Conservation (phyloP, 2,113 vertebrate species). For the Tragulus kanchil region DNA sequence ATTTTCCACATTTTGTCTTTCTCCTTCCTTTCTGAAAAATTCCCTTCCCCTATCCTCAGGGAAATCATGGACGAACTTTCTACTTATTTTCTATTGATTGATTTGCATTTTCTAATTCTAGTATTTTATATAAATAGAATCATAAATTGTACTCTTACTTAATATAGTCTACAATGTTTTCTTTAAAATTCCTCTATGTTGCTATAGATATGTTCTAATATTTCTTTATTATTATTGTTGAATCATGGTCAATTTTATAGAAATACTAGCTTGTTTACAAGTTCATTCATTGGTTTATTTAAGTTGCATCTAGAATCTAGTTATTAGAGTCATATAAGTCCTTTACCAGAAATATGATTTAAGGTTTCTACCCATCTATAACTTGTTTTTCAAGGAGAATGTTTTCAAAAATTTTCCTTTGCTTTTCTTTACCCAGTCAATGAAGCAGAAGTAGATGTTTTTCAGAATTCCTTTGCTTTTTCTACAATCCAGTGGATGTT, state of each 20-base stretch:
- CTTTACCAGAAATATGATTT: constrained; percentile 11
- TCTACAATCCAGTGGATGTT: too few species aligned
- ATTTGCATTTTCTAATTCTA: neutral
- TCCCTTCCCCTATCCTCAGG: too few species aligned
- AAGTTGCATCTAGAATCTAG: neutral
- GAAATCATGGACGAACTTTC: neutral
- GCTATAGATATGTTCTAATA: neutral
- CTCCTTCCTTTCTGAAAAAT: neutral
- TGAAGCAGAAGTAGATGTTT: too few species aligned
- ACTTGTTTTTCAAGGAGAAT: too few species aligned
- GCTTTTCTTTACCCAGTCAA: too few species aligned
- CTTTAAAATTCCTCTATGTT: neutral
- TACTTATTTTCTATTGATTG: neutral
- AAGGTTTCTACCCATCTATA: neutral
- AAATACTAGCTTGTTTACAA: neutral
- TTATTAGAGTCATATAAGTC: neutral
- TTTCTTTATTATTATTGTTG: neutral
- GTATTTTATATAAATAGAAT: neutral
- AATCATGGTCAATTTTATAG: neutral
- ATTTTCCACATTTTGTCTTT: neutral
- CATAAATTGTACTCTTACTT: neutral
- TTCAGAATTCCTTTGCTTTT: too few species aligned
- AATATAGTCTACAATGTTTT: neutral
- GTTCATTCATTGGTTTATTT: neutral
- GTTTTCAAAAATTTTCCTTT: too few species aligned